Conservation (phyloP, 2,888 invertebrate genomes). For the Phyto melanocephala region DNA sequence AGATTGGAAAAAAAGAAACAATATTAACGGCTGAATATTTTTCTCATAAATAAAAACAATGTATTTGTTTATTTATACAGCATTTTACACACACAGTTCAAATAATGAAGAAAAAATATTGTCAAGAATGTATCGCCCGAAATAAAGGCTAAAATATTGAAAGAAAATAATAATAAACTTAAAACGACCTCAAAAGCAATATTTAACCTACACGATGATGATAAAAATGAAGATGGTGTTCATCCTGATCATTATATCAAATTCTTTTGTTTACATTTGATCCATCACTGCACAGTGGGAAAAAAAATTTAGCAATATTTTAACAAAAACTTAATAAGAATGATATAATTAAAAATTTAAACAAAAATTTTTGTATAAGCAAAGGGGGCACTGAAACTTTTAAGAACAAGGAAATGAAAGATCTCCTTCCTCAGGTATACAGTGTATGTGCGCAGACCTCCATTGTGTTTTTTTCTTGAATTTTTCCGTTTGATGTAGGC, state of each 20-base stretch:
- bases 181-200: neutral
- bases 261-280: neutral
- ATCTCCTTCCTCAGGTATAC: too few species aligned
- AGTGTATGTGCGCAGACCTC: too few species aligned
- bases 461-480: too few species aligned
- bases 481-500: too few species aligned
- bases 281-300: too few species aligned
- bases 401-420: too few species aligned
- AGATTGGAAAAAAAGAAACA: constrained; percentile 4
- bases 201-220: neutral
- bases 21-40: constrained; percentile 9
- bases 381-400: too few species aligned
- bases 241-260: neutral
- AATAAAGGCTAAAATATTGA: neutral
- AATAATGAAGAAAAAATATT: neutral
- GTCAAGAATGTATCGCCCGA: neutral
- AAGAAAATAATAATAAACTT: neutral
- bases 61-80: constrained; percentile 7
- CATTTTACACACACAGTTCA: neutral
- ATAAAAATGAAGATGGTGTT: neutral
- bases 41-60: constrained; percentile 4
- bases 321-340: too few species aligned
- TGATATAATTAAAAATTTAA: too few species aligned
- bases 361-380: too few species aligned
- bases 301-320: too few species aligned